A percentile compares a stretch with the other conserved stretches of the same genome.
phyloP scores from a whole-genome alignment of 2,113 vertebrate species.

The Dicerorhinus sumatrensis region DNA sequence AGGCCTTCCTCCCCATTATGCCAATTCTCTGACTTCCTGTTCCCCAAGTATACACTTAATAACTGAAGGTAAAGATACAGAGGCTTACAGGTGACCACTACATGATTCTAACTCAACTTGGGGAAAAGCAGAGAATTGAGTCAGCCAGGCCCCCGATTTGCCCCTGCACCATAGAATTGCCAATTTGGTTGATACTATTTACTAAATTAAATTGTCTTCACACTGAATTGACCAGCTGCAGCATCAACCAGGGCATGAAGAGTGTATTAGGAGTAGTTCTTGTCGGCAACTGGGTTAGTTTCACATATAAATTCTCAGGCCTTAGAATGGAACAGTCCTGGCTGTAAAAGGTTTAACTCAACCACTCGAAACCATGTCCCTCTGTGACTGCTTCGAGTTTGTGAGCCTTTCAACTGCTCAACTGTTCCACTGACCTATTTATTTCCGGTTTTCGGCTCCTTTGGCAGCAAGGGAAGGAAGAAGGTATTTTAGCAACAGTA shows the following conservation, averaged over 20 bases:
- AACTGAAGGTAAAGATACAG: not conserved
- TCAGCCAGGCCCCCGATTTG: not conserved
- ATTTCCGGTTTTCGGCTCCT: not conserved
- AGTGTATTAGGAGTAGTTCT: slow-evolving; percentile 30
- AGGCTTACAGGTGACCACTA: not conserved
- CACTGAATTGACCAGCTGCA: not conserved
- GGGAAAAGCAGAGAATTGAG: slow-evolving; percentile 1
- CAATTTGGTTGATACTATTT: slow-evolving; percentile 30
- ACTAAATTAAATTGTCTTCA: slow-evolving; percentile 63
- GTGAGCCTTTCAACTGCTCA: not conserved
- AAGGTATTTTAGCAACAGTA: not conserved
- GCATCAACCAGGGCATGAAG: not conserved
- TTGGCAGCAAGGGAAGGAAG: not conserved
- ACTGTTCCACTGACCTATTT: slow-evolving; percentile 67
- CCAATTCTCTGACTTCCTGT: not conserved
- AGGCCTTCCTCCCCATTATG: not conserved
- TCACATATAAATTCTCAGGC: slow-evolving; percentile 18
- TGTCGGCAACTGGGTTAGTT: slow-evolving; percentile 33
- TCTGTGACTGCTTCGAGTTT: not conserved
- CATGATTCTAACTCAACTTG: not conserved
- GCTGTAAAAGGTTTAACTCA: slow-evolving; percentile 30
- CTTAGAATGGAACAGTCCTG: not conserved
- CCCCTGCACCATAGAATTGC: not conserved
- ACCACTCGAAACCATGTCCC: slow-evolving; percentile 5
- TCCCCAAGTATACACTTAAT: not conserved